A percentile compares a stretch with the other conserved stretches of the same genome.
These are phyloP conservation scores for Pterois miles DNA, from an alignment of 2,797 vertebrate genomes.

Conservation along the genomic window DNA sequence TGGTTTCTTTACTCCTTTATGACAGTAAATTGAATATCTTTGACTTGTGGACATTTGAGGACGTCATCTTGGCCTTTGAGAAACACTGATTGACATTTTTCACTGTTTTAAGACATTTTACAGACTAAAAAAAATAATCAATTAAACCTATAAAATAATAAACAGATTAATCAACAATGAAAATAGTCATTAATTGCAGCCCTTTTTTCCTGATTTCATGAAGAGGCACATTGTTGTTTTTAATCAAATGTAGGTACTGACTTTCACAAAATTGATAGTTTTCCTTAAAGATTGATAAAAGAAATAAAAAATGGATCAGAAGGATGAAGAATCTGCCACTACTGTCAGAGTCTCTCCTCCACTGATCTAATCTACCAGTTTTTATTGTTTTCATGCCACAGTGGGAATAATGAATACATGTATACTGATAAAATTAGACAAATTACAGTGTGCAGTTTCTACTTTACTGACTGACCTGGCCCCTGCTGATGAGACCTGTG, in stretches of 20 bases:
- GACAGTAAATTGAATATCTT: too few relatives aligned
- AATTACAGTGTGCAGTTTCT: background rate
- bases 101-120: too few relatives aligned
- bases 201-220: too few relatives aligned
- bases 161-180: too few relatives aligned
- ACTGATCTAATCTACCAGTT: background rate
- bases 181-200: too few relatives aligned
- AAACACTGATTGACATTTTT: too few relatives aligned
- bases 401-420: background rate
- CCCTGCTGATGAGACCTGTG: conserved; percentile 51
- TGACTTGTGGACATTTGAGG: too few relatives aligned
- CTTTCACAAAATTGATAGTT: background rate
- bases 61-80: too few relatives aligned
- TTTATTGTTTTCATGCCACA: background rate
- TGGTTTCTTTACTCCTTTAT: too few relatives aligned
- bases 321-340: conserved; percentile 34
- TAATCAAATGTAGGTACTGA: background rate
- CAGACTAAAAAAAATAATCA: too few relatives aligned
- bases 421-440: background rate
- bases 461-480: conserved; percentile 66
- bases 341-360: conserved; percentile 7
- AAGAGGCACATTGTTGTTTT: background rate
- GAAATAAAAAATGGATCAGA: background rate
- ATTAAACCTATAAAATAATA: too few relatives aligned
- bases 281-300: background rate